Percentiles rank a stretch among this genome's conserved stretches.
phyloP scores from a whole-genome alignment of 2,888 invertebrate species.

The Chrysodeixis includens region DNA sequence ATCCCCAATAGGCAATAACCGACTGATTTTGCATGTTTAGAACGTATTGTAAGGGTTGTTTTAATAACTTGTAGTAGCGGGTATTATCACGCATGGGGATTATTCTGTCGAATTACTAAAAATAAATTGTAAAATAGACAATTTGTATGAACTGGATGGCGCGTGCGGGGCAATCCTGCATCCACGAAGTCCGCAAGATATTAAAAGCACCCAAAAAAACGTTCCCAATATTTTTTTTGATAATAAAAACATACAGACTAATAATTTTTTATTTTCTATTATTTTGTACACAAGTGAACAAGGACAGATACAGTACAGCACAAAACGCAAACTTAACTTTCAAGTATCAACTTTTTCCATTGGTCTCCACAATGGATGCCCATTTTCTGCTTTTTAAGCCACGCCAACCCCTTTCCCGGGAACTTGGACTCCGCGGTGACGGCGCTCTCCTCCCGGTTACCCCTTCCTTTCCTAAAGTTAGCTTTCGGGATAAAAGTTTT shows the following conservation, averaged over 20 bases:
- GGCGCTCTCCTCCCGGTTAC: neutral
- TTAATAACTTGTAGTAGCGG: too few relatives aligned
- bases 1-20: neutral
- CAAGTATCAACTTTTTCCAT: slow-evolving; percentile 73
- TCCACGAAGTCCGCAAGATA: too few relatives aligned
- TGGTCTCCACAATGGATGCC: slow-evolving; percentile 68
- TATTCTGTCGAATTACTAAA: too few relatives aligned
- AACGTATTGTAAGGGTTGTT: too few relatives aligned
- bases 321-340: slow-evolving; percentile 57
- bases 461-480: neutral
- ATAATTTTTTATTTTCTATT: slow-evolving; percentile 59
- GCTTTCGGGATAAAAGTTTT: neutral
- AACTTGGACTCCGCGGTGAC: slow-evolving; percentile 1
- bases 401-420: slow-evolving; percentile 62
- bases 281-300: slow-evolving; percentile 47
- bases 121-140: too few relatives aligned
- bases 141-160: too few relatives aligned
- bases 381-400: slow-evolving; percentile 73
- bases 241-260: too few relatives aligned
- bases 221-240: too few relatives aligned
- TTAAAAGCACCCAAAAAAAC: too few relatives aligned
- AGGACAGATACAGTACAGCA: slow-evolving; percentile 41
- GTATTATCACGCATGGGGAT: too few relatives aligned
- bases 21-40: neutral
- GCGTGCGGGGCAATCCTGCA: too few relatives aligned